Percentiles rank a stretch among this genome's conserved stretches.
Conservation (phyloP, 1,140 invertebrate species). For the Cardiocondyla obscurior region DNA sequence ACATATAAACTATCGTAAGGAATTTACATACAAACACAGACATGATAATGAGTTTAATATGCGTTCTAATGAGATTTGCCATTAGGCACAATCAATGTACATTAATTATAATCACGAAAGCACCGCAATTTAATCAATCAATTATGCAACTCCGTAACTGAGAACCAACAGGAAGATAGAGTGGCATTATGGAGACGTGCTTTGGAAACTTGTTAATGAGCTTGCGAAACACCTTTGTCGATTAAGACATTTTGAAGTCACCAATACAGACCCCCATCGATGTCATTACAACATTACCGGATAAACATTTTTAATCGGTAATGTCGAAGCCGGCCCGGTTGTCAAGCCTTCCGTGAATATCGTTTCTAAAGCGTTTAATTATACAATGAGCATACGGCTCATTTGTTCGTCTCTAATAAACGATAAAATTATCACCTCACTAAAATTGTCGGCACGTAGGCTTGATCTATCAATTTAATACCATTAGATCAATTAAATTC, state of each 20-base stretch:
- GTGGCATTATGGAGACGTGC: slow-evolving; percentile 13
- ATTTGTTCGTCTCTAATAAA: not conserved
- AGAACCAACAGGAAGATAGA: slow-evolving; percentile 31
- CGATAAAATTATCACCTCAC: not conserved
- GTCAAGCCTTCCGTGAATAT: not conserved
- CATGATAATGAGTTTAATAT: slow-evolving; percentile 61
- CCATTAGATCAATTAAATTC: slow-evolving; percentile 21
- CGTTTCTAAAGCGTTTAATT: not conserved
- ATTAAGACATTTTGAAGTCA: slow-evolving; percentile 43
- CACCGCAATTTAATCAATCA: slow-evolving; percentile 67
- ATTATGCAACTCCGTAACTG: slow-evolving; percentile 62
- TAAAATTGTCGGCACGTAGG: slow-evolving; percentile 12
- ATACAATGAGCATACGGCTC: not conserved
- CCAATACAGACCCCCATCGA: not conserved
- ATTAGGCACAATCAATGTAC: slow-evolving; percentile 54
- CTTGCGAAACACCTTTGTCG: slow-evolving; percentile 41
- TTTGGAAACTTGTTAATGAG: slow-evolving; percentile 58
- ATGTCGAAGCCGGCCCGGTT: not conserved
- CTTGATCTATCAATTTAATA: slow-evolving; percentile 35
- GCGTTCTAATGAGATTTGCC: slow-evolving; percentile 60
- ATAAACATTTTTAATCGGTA: slow-evolving; percentile 21
- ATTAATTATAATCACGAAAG: slow-evolving; percentile 63
- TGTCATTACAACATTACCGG: slow-evolving; percentile 15
- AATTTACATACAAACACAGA: not conserved
- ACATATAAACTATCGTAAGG: not conserved